Percentiles rank a stretch among this genome's conserved stretches.
phyloP scores from a whole-genome alignment of 2,888 invertebrate species.

The Agrenia bidenticulata region DNA sequence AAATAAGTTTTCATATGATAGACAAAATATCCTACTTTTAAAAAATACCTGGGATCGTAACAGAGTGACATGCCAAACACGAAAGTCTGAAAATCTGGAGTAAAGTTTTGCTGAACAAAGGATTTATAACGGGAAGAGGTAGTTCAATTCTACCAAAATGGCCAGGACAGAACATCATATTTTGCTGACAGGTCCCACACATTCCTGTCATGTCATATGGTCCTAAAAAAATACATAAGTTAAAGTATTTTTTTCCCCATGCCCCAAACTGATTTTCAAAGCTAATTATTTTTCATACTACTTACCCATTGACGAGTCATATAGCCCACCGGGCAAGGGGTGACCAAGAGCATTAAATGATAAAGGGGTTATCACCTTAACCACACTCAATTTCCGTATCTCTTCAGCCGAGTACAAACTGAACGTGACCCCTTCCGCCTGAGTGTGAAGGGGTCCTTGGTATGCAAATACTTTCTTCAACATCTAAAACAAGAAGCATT shows the following conservation, averaged over 20 bases:
- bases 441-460: slow-evolving; percentile 37
- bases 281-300: too few species aligned
- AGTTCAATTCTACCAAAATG: slow-evolving; percentile 94
- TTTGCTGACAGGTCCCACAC: slow-evolving; percentile 77
- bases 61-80: slow-evolving; percentile 69
- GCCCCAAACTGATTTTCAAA: background rate
- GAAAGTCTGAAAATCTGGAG: slow-evolving; percentile 67
- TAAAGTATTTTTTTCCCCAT: too few species aligned
- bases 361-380: slow-evolving; percentile 73
- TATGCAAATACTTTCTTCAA: slow-evolving; percentile 38
- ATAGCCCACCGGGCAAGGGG: slow-evolving; percentile 80
- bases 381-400: slow-evolving; percentile 75
- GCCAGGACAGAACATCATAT: slow-evolving; percentile 73
- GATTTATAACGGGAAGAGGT: slow-evolving; percentile 85
- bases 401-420: slow-evolving; percentile 74
- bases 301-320: slow-evolving; percentile 79
- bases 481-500: too few species aligned
- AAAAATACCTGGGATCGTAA: slow-evolving; percentile 66
- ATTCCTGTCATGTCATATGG: slow-evolving; percentile 67
- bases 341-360: slow-evolving; percentile 82
- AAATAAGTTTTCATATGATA: background rate
- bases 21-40: slow-evolving; percentile 7
- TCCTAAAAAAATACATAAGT: slow-evolving; percentile 55
- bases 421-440: slow-evolving; percentile 59
- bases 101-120: slow-evolving; percentile 77